phyloP scores from a whole-genome alignment of 2,888 invertebrate species.

The Apomyelois bistriatella region DNA sequence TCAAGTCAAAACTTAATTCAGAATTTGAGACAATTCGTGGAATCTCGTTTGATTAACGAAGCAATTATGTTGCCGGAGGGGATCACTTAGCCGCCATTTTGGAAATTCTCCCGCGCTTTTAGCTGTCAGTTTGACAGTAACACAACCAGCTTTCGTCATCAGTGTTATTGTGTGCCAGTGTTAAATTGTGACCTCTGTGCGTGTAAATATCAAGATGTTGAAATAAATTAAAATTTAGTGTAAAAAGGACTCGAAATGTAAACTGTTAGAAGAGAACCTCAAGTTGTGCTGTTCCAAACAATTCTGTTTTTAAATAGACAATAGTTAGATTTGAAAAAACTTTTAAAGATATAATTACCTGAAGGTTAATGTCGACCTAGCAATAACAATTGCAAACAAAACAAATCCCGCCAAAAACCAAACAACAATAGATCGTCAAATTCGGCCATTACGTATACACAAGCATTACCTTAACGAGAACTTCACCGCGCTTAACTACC shows the following conservation, averaged over 20 bases:
- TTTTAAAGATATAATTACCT: no score
- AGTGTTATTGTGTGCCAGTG: slow-evolving; percentile 1
- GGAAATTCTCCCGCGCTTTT: slow-evolving; percentile 27
- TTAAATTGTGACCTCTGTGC: slow-evolving; percentile 4
- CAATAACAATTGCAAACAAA: background rate
- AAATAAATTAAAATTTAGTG: slow-evolving; percentile 5
- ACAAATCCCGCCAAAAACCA: background rate
- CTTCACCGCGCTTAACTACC: background rate
- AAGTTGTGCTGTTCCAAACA: slow-evolving; percentile 2
- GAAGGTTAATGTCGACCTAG: no score
- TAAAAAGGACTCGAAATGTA: background rate
- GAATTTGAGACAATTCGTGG: background rate
- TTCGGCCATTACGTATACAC: no score
- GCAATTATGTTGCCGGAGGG: slow-evolving; percentile 47
- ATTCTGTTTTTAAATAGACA: background rate
- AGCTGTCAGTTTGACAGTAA: slow-evolving; percentile 30
- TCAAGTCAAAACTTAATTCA: background rate
- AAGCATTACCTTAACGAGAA: background rate
- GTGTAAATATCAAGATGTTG: slow-evolving; percentile 13
- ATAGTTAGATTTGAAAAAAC: background rate
- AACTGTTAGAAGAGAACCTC: slow-evolving; percentile 2
- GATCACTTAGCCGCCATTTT: slow-evolving; percentile 35
- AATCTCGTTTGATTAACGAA: background rate
- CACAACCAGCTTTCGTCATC: slow-evolving; percentile 26
- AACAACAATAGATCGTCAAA: no score